phyloP scores from a whole-genome alignment of 1,140 invertebrate genomes.

The Lycorma delicatula region DNA sequence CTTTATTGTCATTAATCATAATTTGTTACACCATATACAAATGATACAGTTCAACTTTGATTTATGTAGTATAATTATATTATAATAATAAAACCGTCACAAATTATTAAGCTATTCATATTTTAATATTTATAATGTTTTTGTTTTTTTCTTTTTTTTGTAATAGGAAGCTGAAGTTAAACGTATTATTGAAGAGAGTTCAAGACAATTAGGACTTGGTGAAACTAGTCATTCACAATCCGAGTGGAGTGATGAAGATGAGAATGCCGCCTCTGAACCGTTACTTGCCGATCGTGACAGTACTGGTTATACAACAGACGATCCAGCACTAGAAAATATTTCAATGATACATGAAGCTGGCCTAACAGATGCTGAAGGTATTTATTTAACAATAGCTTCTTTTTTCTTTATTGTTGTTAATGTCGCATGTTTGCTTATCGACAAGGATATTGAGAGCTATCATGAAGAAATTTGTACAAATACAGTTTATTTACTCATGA shows the following conservation, averaged over 20 bases:
- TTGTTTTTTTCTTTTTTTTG: constrained; percentile 1
- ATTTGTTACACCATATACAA: not conserved
- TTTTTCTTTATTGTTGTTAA: not conserved
- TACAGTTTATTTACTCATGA: no score
- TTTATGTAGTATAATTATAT: no score
- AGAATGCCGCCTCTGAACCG: not conserved
- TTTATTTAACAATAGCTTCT: constrained; percentile 5
- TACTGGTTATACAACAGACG: constrained; percentile 72
- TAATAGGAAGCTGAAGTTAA: constrained; percentile 44
- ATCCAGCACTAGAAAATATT: constrained; percentile 73
- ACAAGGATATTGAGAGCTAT: not conserved
- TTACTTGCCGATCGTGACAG: constrained; percentile 49
- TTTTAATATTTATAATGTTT: not conserved
- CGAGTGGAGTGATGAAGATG: constrained; percentile 63
- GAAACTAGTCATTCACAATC: constrained; percentile 42
- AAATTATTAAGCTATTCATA: not conserved
- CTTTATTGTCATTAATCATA: not conserved
- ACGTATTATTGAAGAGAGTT: constrained; percentile 40
- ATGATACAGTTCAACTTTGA: no score
- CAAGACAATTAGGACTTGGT: constrained; percentile 8
- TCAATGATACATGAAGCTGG: constrained; percentile 75
- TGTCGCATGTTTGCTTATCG: not conserved
- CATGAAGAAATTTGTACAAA: not conserved
- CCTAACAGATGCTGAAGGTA: constrained; percentile 72
- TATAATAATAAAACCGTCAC: not conserved